Evolutionary conservation across 2,113 vertebrate species (phyloP).

Genomic region (Mixornis gularis): DNA sequence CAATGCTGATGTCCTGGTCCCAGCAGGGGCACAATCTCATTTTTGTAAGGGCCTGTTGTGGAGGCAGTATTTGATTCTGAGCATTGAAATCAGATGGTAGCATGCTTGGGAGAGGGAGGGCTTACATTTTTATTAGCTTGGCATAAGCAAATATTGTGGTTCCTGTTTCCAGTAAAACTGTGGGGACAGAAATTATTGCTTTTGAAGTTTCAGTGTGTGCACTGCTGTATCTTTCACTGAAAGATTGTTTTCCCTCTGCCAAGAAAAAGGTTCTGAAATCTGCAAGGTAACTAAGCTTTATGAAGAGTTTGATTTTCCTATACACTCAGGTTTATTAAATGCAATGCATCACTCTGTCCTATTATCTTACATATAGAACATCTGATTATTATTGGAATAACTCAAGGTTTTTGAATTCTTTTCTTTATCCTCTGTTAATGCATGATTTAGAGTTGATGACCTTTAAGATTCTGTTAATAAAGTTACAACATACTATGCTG

Average conservation of each 20-base stretch:
- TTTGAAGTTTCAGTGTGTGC: not conserved
- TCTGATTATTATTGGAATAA: conserved; percentile 6
- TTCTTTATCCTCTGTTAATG: not conserved
- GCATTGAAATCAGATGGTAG: not conserved
- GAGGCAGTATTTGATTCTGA: not conserved
- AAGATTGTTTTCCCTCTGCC: not conserved
- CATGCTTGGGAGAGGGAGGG: fast-evolving
- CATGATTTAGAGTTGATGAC: not conserved
- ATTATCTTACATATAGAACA: not conserved
- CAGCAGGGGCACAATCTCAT: not conserved
- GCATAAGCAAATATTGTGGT: not conserved
- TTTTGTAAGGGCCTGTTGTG: not conserved
- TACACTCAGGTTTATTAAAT: not conserved
- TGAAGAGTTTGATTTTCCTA: not conserved
- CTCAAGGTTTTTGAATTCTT: not conserved
- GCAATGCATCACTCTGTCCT: not conserved
- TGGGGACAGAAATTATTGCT: not conserved
- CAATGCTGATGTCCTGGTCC: not conserved
- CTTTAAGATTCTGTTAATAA: not conserved
- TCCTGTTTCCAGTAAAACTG: not conserved
- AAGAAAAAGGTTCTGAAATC: not conserved
- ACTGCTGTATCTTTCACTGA: not conserved
- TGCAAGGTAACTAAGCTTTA: not conserved
- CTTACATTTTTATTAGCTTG: not conserved
- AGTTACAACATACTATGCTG: not conserved